Base-by-base conservation (phyloP, 1,140 invertebrate genomes). In the Camponotus floridanus region DNA sequence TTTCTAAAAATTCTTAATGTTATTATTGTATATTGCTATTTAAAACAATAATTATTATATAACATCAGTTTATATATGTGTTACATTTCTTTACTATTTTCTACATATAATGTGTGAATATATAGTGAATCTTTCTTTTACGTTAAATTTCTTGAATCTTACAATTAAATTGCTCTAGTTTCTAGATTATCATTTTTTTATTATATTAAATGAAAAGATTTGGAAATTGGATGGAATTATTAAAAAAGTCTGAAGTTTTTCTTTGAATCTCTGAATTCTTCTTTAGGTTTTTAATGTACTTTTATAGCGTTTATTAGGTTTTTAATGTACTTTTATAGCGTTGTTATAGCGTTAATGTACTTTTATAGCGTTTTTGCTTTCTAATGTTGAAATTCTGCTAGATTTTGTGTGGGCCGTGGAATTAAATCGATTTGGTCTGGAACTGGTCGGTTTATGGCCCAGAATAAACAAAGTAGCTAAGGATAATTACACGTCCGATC, bases 341-440 rank as follows among this genome's bases (percentile, higher is more conserved):
- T n/a, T n/a, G n/a, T n/a, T n/a, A n/a, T n/a, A n/a, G n/a, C n/a
- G n/a, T n/a, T n/a, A n/a, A n/a, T n/a, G n/a, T n/a, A n/a, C n/a
- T n/a, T n/a, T n/a, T n/a, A 31, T 57, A 59, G 59, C 39, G 7
- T 21, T 18, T 42, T 57, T 57, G 1, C 13, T 18, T 15, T 62
- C n/a, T 62, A 62, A 62, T 7, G 15, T 33, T 33, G 2, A 13
- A 51, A 13, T 65, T 65, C 3, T 36, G 7, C 36, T 42, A 79
- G 76, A 79, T 36, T 79, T 79, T 67, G 7, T 67, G 1, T 79
- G 76, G 76, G 42, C 61, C 13, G 9, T 67, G 65, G 61, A 65
- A 79, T 51, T 79, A 36, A 79, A 67, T 79, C 76, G 76, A 11
- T 79, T 65, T 1, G 76, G 76, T 67, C 51, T 79, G 61, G 13